Conservation (phyloP, 1,140 invertebrate genomes). For the Macrostomum lignano region DNA sequence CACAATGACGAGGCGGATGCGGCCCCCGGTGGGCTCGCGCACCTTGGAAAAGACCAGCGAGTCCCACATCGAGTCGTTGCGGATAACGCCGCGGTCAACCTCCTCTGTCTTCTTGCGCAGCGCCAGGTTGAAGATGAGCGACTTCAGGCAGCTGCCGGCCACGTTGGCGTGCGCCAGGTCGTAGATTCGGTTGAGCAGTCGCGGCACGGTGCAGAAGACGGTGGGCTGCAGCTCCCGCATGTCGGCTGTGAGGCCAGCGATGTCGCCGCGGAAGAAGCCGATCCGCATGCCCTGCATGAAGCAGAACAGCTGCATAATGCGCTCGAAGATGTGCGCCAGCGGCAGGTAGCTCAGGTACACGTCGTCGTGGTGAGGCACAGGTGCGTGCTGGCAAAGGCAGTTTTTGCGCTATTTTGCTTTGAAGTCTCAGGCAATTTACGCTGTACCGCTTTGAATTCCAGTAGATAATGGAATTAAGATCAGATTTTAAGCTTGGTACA, state of each 20-base stretch:
- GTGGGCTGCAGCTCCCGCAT: conserved; percentile 65
- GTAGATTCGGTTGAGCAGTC: conserved; percentile 68
- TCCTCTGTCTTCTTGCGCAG: no score
- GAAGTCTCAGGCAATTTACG: no score
- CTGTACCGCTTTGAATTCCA: no score
- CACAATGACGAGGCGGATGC: conserved; percentile 56
- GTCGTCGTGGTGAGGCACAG: no score
- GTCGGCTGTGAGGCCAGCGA: conserved; percentile 58
- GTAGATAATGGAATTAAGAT: no score
- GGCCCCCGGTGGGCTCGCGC: conserved; percentile 39
- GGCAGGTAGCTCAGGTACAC: conserved; percentile 57
- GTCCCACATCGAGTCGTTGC: not conserved
- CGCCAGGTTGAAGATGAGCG: no score
- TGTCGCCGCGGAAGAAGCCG: conserved; percentile 73
- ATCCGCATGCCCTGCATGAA: conserved; percentile 59
- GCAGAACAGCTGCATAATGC: conserved; percentile 9
- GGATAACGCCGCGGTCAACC: no score
- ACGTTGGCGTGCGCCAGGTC: no score
- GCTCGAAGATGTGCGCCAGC: conserved; percentile 63
- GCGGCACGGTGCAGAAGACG: conserved; percentile 66
- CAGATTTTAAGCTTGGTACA: no score
- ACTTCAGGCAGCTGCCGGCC: no score
- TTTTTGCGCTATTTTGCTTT: no score
- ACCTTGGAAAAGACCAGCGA: conserved; percentile 2
- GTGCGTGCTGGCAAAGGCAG: no score